Evolutionary conservation across 2,888 invertebrate genomes (phyloP).

Genomic region (Pseudoips prasinana): DNA sequence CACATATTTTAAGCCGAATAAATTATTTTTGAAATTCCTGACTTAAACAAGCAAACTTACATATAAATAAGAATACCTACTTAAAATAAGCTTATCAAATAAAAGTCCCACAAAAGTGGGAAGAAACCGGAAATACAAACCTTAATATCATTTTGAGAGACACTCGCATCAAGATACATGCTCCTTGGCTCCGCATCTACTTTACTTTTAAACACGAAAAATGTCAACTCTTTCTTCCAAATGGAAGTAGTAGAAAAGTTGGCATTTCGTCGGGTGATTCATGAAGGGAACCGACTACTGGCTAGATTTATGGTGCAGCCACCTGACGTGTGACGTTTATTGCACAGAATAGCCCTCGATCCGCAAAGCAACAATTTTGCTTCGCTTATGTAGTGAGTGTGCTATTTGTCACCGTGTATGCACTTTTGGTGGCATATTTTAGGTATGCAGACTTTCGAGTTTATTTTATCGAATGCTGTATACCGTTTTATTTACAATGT

Average conservation of each 20-base stretch:
- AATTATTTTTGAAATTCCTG: too few relatives aligned
- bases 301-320: conserved; percentile 65
- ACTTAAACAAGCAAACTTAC: too few relatives aligned
- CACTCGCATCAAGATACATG: conserved; percentile 3
- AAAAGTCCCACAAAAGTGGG: background rate
- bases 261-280: conserved; percentile 60
- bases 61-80: too few relatives aligned
- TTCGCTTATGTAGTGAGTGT: conserved; percentile 34
- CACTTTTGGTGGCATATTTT: conserved; percentile 19
- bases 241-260: conserved; percentile 44
- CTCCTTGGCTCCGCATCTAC: conserved; percentile 9
- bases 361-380: conserved; percentile 41
- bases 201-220: conserved; percentile 26
- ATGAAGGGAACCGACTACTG: conserved; percentile 51
- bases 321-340: conserved; percentile 66
- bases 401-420: conserved; percentile 41
- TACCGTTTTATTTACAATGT: too few relatives aligned
- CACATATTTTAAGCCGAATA: too few relatives aligned
- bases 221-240: conserved; percentile 30
- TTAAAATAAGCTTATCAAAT: background rate
- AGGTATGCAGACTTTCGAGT: conserved; percentile 6
- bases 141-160: background rate
- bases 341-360: conserved; percentile 54
- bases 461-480: too few relatives aligned
- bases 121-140: background rate